These are phyloP conservation scores for Timema podura DNA, from an alignment of 2,888 invertebrate genomes.

Conservation along the genomic window DNA sequence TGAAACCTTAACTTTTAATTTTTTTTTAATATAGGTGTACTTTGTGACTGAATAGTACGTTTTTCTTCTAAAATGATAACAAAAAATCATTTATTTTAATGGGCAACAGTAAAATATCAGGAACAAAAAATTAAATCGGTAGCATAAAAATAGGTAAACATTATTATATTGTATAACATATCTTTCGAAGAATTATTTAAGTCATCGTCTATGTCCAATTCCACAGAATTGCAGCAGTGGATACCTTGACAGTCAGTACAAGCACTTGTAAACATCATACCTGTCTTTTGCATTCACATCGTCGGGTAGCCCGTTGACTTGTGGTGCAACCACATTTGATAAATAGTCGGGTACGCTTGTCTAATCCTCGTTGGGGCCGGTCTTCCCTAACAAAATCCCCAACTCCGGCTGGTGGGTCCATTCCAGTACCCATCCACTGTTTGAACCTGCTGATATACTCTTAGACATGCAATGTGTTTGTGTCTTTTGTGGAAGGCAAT, in stretches of 20 bases:
- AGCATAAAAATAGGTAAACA: too few relatives aligned
- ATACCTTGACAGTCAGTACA: slow-evolving; percentile 4
- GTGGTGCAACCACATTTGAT: slow-evolving; percentile 4
- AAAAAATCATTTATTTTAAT: too few relatives aligned
- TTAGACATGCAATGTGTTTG: neutral
- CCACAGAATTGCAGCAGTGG: neutral
- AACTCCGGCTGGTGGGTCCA: slow-evolving; percentile 9
- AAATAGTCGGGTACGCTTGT: neutral
- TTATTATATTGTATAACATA: too few relatives aligned
- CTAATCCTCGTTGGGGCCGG: slow-evolving; percentile 3
- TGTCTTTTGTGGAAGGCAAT: slow-evolving; percentile 7
- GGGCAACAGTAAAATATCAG: too few relatives aligned
- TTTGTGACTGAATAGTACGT: too few relatives aligned
- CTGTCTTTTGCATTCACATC: neutral
- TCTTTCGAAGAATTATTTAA: neutral
- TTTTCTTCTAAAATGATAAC: too few relatives aligned
- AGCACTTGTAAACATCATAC: neutral
- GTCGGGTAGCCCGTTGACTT: slow-evolving; percentile 3
- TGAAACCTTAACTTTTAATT: too few relatives aligned
- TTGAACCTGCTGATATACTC: slow-evolving; percentile 11
- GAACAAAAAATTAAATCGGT: too few relatives aligned
- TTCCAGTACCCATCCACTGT: slow-evolving; percentile 7
- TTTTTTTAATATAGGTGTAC: too few relatives aligned
- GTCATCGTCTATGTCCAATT: neutral
- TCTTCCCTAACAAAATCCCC: neutral